Conservation (phyloP, 2,888 invertebrate genomes). For the Nudaria mundana region DNA sequence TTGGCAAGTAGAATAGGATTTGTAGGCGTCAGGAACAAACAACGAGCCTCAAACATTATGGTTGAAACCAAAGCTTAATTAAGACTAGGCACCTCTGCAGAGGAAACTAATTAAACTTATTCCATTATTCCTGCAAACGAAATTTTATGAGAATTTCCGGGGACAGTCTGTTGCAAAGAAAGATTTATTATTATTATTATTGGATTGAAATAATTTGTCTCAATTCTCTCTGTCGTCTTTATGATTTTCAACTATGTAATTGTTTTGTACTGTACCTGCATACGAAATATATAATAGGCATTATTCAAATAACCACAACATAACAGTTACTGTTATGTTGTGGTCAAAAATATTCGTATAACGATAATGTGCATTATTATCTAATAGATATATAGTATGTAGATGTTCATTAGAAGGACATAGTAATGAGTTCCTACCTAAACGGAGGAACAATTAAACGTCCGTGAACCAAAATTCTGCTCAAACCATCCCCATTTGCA, state of each 20-base stretch:
- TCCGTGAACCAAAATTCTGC: slow-evolving; percentile 11
- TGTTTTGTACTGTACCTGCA: too few species aligned
- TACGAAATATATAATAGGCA: too few species aligned
- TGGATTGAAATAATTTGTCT: slow-evolving; percentile 37
- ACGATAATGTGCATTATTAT: too few species aligned
- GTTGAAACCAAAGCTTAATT: slow-evolving; percentile 67
- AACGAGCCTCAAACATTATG: slow-evolving; percentile 47
- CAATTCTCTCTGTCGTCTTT: too few species aligned
- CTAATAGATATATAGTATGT: too few species aligned
- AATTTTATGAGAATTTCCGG: slow-evolving; percentile 58
- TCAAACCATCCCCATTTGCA: slow-evolving; percentile 34
- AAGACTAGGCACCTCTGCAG: slow-evolving; percentile 63
- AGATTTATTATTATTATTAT: slow-evolving; percentile 55
- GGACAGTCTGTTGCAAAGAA: slow-evolving; percentile 47
- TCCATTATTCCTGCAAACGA: slow-evolving; percentile 68
- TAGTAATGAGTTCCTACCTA: not conserved
- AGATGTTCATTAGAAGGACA: not conserved
- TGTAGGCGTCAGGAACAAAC: slow-evolving; percentile 45
- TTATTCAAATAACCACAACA: too few species aligned
- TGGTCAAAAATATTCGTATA: too few species aligned
- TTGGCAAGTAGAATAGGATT: slow-evolving; percentile 32
- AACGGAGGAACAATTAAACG: not conserved
- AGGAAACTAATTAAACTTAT: slow-evolving; percentile 75
- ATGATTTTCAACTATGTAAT: too few species aligned
- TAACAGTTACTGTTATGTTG: too few species aligned